These are phyloP conservation scores for Psilanteris sp. DNA, from an alignment of 1,140 invertebrate species.

Conservation along the genomic window DNA sequence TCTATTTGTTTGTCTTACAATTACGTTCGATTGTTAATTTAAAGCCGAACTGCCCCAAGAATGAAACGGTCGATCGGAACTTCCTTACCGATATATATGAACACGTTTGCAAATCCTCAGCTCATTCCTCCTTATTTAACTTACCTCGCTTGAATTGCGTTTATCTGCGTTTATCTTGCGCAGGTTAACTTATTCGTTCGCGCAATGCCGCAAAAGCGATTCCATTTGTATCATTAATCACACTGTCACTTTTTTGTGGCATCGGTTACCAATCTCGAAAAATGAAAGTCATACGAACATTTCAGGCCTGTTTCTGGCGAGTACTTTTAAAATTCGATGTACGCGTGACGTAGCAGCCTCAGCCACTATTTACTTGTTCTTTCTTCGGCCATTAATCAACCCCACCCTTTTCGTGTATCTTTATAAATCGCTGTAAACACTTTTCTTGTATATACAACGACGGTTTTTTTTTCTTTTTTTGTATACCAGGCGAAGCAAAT, in stretches of 20 bases:
- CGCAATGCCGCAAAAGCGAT: conserved; percentile 40
- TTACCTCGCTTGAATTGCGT: conserved; percentile 4
- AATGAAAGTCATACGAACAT: conserved; percentile 65
- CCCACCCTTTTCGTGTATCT: conserved; percentile 64
- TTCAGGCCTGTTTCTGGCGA: conserved; percentile 52
- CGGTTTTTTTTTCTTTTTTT: too few relatives aligned
- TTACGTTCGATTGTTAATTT: too few relatives aligned
- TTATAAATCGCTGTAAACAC: conserved; percentile 56
- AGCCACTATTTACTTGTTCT: conserved; percentile 63
- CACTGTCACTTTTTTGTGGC: conserved; percentile 56
- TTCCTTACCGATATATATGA: conserved; percentile 3
- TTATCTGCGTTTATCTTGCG: conserved; percentile 48
- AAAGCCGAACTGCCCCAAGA: background rate
- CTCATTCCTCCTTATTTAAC: conserved; percentile 22
- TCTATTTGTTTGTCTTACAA: too few relatives aligned
- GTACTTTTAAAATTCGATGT: conserved; percentile 57
- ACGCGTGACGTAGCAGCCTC: conserved; percentile 60
- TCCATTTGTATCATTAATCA: conserved; percentile 55
- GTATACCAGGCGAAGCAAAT: conserved; percentile 7
- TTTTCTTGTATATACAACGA: conserved; percentile 36
- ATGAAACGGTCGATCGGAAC: background rate
- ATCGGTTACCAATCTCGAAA: conserved; percentile 57
- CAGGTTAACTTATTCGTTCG: conserved; percentile 42
- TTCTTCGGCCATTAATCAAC: conserved; percentile 63
- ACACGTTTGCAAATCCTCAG: conserved; percentile 21